These are phyloP conservation scores for Lucinisca nassula DNA, from an alignment of 2,888 invertebrate species.

Conservation along the genomic window DNA sequence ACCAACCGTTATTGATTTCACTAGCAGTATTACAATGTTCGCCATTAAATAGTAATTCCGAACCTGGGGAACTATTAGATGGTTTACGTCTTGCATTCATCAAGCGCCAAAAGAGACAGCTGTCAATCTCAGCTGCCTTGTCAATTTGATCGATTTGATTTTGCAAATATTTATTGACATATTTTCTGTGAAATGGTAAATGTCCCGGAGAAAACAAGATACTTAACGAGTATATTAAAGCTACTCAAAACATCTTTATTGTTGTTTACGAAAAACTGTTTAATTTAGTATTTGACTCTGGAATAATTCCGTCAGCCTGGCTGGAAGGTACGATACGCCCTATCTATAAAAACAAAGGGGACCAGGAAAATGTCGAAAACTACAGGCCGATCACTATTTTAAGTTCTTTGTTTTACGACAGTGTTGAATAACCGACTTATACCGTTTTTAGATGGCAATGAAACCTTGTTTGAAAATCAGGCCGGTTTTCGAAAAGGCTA, in stretches of 20 bases:
- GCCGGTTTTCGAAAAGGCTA: no score
- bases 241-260: neutral
- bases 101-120: slow-evolving; percentile 11
- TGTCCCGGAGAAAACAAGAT: no score
- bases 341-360: no score
- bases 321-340: no score
- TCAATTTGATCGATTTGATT: slow-evolving; percentile 16
- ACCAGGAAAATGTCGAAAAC: no score
- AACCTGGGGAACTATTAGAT: neutral
- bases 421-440: neutral
- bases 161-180: neutral
- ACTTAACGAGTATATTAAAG: no score
- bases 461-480: no score
- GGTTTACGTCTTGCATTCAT: neutral
- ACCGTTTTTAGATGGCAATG: no score
- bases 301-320: no score
- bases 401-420: slow-evolving; percentile 1
- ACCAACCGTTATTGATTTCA: slow-evolving; percentile 2
- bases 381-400: no score
- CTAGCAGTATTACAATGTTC: neutral
- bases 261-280: slow-evolving; percentile 21
- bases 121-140: slow-evolving; percentile 24
- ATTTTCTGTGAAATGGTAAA: slow-evolving; percentile 8
- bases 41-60: neutral
- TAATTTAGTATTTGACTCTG: no score